Evolutionary conservation across 1,140 invertebrate genomes (phyloP).

Genomic region (Drosophila virilis): DNA sequence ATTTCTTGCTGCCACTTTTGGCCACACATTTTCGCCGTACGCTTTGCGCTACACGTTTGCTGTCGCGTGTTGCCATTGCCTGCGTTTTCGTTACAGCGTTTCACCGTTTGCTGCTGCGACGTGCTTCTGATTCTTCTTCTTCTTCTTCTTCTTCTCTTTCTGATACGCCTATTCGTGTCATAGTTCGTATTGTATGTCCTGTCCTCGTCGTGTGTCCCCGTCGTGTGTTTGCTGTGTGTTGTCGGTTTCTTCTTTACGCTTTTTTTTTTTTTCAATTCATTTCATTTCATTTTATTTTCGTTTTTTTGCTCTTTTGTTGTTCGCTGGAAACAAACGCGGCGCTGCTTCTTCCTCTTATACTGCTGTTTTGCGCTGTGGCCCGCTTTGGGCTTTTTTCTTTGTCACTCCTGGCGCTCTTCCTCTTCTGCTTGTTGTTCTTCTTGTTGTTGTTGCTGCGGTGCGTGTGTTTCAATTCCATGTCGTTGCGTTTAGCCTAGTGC

Average conservation of each 20-base stretch:
- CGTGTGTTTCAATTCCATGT: conserved; percentile 42
- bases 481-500: conserved; percentile 22
- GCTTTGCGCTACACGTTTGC: conserved; percentile 38
- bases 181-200: conserved; percentile 3
- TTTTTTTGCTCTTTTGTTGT: conserved; percentile 5
- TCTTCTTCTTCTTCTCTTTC: not conserved
- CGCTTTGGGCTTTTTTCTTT: conserved; percentile 38
- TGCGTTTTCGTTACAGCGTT: conserved; percentile 41
- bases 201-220: conserved; percentile 6
- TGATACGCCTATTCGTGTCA: not conserved
- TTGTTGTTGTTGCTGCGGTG: conserved; percentile 10
- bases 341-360: conserved; percentile 8
- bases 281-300: not conserved
- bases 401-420: conserved; percentile 16
- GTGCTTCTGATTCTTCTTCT: not conserved
- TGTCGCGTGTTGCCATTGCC: conserved; percentile 42
- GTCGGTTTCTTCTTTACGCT: not conserved
- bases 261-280: not conserved
- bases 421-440: not conserved
- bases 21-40: conserved; percentile 59
- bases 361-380: conserved; percentile 32
- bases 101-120: conserved; percentile 4
- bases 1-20: conserved; percentile 74
- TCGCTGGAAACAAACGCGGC: conserved; percentile 9
- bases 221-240: conserved; percentile 9